Evolutionary conservation across 2,888 invertebrate genomes (phyloP).

Genomic region (Noctua fimbriata): DNA sequence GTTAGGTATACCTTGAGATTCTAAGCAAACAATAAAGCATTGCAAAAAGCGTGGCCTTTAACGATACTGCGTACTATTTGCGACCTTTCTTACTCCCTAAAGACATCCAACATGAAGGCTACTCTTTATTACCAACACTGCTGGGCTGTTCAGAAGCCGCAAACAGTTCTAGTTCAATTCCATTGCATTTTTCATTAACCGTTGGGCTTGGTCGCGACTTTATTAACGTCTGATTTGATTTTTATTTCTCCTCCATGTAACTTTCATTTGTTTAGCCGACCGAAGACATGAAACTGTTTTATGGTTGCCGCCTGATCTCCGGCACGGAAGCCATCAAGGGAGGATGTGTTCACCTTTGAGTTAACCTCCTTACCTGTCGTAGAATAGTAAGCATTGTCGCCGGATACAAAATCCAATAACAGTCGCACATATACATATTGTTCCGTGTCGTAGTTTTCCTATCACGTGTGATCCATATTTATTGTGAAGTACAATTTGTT

Average conservation of each 20-base stretch:
- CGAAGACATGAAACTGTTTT: conserved; percentile 30
- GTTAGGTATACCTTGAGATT: neutral
- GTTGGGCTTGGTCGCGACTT: conserved; percentile 22
- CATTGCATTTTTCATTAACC: conserved; percentile 44
- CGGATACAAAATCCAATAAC: conserved; percentile 48
- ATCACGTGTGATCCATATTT: conserved; percentile 51
- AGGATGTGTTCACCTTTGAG: conserved; percentile 28
- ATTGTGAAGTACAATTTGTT: conserved; percentile 49
- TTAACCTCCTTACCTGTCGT: conserved; percentile 28
- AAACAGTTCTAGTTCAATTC: conserved; percentile 25
- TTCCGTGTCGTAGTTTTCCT: conserved; percentile 35
- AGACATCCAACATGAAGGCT: conserved; percentile 7
- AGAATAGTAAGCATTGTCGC: conserved; percentile 44
- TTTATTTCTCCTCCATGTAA: conserved; percentile 6
- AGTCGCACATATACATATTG: conserved; percentile 36
- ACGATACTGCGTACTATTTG: neutral
- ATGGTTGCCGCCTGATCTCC: conserved; percentile 29
- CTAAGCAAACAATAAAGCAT: neutral
- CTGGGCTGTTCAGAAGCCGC: neutral
- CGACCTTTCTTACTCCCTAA: conserved; percentile 1
- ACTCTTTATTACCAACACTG: conserved; percentile 7
- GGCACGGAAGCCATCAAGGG: conserved; percentile 1
- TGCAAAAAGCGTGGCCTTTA: neutral
- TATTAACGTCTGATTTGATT: conserved; percentile 34
- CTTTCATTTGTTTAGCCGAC: conserved; percentile 22